Conservation (phyloP, 2,113 vertebrate genomes). For the Crocuta crocuta region DNA sequence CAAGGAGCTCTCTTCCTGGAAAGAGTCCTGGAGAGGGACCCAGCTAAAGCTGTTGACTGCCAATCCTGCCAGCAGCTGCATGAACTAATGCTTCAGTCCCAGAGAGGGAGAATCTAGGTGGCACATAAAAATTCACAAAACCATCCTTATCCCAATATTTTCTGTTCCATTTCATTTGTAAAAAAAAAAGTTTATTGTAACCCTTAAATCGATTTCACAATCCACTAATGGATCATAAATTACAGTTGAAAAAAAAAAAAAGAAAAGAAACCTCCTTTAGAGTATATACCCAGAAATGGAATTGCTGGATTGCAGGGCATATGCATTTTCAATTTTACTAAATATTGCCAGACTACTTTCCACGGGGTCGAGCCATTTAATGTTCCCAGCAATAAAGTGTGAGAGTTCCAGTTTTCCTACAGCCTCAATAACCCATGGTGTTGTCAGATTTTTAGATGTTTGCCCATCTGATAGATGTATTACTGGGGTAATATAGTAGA, state of each 20-base stretch:
- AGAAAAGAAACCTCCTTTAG: not conserved
- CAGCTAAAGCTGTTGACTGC: not conserved
- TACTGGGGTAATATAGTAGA: not conserved
- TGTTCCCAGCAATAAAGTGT: not conserved
- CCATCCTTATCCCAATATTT: not conserved
- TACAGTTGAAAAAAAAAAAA: not conserved
- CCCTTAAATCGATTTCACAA: slow-evolving; percentile 20
- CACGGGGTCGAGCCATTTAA: not conserved
- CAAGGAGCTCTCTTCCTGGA: slow-evolving; percentile 39
- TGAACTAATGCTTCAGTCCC: slow-evolving; percentile 2
- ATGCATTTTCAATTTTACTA: slow-evolving; percentile 8
- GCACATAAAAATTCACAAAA: not conserved
- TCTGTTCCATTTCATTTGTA: not conserved
- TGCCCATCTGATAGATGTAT: not conserved
- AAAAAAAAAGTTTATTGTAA: slow-evolving; percentile 22
- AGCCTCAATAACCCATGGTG: not conserved
- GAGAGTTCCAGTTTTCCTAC: not conserved
- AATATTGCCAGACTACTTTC: slow-evolving; percentile 37
- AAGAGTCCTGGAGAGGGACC: not conserved
- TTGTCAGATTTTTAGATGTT: not conserved
- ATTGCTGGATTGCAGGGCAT: not conserved
- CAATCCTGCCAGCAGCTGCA: not conserved
- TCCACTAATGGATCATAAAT: slow-evolving; percentile 19
- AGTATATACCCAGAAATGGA: not conserved
- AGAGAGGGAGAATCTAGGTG: not conserved